Conservation (phyloP, 2,888 invertebrate species). For the Rutpela maculata region DNA sequence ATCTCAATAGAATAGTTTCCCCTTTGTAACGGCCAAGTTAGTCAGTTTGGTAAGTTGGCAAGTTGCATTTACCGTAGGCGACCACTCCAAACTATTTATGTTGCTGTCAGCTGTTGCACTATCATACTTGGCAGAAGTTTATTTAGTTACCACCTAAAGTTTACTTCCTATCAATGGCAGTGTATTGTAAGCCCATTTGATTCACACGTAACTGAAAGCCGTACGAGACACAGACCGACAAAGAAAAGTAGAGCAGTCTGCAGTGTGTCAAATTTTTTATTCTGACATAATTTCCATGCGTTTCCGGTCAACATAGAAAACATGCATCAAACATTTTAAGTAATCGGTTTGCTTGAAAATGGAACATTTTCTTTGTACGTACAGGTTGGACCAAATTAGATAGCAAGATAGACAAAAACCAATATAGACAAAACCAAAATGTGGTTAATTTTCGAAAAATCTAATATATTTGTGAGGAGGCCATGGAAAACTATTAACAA, state of each 20-base stretch:
- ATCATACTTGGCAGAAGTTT: slow-evolving; percentile 36
- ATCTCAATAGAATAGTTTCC: neutral
- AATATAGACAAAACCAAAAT: no score
- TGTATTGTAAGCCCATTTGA: slow-evolving; percentile 43
- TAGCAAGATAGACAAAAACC: no score
- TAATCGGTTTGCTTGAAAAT: no score
- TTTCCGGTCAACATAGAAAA: no score
- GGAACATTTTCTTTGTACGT: no score
- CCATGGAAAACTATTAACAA: no score
- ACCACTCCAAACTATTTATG: slow-evolving; percentile 18
- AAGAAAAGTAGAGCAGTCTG: neutral
- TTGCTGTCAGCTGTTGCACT: slow-evolving; percentile 21
- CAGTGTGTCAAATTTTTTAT: neutral
- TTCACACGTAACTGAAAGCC: slow-evolving; percentile 8
- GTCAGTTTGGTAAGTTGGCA: neutral
- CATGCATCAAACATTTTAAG: no score
- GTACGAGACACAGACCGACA: slow-evolving; percentile 23
- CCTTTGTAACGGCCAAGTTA: neutral
- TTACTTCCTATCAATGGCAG: slow-evolving; percentile 42
- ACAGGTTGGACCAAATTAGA: no score
- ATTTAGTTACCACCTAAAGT: slow-evolving; percentile 37
- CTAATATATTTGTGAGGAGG: no score
- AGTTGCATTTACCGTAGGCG: neutral
- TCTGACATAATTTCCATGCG: neutral
- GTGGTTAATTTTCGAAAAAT: no score